Evolutionary conservation across 2,113 vertebrate species (phyloP), one percentile per base, ranked within the genome.

Genomic region (Seriola rivoliana): DNA sequence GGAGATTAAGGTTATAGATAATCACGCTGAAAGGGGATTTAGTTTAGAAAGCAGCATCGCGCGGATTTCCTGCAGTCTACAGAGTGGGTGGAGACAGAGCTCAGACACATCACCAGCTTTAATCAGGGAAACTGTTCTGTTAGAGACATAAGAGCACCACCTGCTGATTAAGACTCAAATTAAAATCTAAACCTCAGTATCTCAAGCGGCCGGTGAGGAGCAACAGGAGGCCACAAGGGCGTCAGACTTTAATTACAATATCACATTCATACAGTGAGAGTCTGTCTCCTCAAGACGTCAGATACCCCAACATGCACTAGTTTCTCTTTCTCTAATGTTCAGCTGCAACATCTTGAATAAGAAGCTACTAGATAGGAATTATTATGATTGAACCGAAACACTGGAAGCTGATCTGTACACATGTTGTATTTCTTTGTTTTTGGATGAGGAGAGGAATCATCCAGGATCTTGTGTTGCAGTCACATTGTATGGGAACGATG

Each of bases 21-120:
- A 91, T 91, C 82, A 76, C 3, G 58, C 79, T 88, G 81, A 90
- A 80, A 90, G 89, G 90, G 93, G 90, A 93, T 94, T 91, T 88
- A 80, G 70, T 68, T 80, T 29, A 29, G 74, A 82, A 84, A 84
- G 79, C 72, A 9, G 21, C 58, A 75, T 68, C 29, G 5, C 62
- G 69, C 14, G 8, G 19, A 67, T 25, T 46, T 58, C 14, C 60
- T 65, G 23, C 58, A 23, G 69, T 59, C 54, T 46, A 46, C 36
- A 44, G 66, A 42, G 76, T 54, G 72, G 72, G 75, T 6, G 44
- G 79, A 54, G 23, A 34, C 40, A 42, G 19, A 8, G 16, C 59
- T 32, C 58, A 40, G 16, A 29, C 69, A 69, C 78, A 62, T 55
- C 29, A 29, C 29, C 29, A 29, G 29, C 55, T 84, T 78, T 62